Conservation (phyloP, 2,888 invertebrate species). For the Ptychoptera albimana region DNA sequence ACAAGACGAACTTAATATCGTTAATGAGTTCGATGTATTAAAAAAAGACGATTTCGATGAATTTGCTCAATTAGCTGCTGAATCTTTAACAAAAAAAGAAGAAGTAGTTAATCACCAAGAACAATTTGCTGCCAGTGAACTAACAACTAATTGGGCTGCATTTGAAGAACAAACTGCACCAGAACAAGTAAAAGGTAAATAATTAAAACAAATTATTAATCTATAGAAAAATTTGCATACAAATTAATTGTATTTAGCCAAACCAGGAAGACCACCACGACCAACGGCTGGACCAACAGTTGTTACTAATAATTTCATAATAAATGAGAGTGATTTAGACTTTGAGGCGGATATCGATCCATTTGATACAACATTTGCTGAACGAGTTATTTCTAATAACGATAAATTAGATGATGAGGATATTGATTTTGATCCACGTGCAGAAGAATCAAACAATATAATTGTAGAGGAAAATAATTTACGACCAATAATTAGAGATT, state of each 20-base stretch:
- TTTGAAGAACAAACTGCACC: conserved; percentile 40
- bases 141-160: conserved; percentile 45
- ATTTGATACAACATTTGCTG: conserved; percentile 72
- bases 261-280: conserved; percentile 27
- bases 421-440: conserved; percentile 45
- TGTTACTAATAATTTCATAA: conserved; percentile 14
- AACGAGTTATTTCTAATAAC: conserved; percentile 45
- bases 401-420: conserved; percentile 36
- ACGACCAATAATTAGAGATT: conserved; percentile 39
- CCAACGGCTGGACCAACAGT: conserved; percentile 20
- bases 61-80: conserved; percentile 61
- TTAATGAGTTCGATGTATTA: conserved; percentile 38
- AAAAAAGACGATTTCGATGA: conserved; percentile 56
- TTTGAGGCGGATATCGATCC: conserved; percentile 43
- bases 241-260: conserved; percentile 21
- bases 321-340: conserved; percentile 38
- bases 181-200: conserved; percentile 33
- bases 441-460: conserved; percentile 33
- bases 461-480: conserved; percentile 35
- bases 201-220: conserved; percentile 23
- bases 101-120: conserved; percentile 30
- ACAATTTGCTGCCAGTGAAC: conserved; percentile 30
- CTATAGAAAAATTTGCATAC: conserved; percentile 4
- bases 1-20: conserved; percentile 14
- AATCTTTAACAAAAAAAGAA: conserved; percentile 47